These are phyloP conservation scores for Drosophila elegans DNA, from an alignment of 1,140 invertebrate genomes.

Conservation along the genomic window DNA sequence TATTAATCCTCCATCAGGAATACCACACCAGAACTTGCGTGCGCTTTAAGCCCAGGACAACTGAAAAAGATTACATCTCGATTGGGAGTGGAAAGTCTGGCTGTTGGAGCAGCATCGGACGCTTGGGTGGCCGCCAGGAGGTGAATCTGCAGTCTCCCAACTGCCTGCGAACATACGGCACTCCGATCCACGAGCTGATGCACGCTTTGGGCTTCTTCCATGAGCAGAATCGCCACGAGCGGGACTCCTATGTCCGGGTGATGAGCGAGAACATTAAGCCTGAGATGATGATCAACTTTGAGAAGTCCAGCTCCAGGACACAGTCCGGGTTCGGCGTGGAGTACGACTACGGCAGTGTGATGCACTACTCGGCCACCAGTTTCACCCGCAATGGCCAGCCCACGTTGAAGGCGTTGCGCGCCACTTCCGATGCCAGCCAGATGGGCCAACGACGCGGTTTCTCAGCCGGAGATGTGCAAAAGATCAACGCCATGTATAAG, in stretches of 20 bases:
- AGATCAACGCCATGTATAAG: slow-evolving; percentile 91
- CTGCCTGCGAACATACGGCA: slow-evolving; percentile 90
- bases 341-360: slow-evolving; percentile 92
- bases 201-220: slow-evolving; percentile 94
- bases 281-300: slow-evolving; percentile 89
- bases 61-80: slow-evolving; percentile 89
- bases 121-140: slow-evolving; percentile 86
- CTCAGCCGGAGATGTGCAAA: slow-evolving; percentile 89
- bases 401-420: slow-evolving; percentile 87
- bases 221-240: slow-evolving; percentile 92
- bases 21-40: slow-evolving; percentile 91
- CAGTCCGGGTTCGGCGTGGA: slow-evolving; percentile 87
- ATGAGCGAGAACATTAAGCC: slow-evolving; percentile 90
- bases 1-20: slow-evolving; percentile 65
- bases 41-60: slow-evolving; percentile 87
- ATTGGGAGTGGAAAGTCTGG: slow-evolving; percentile 89
- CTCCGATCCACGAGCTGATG: slow-evolving; percentile 93
- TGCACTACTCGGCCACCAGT: slow-evolving; percentile 91
- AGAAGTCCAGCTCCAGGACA: slow-evolving; percentile 87
- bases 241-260: slow-evolving; percentile 91
- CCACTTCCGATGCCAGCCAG: slow-evolving; percentile 58
- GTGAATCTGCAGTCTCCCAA: slow-evolving; percentile 86
- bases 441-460: slow-evolving; percentile 90
- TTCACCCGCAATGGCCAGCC: slow-evolving; percentile 90
- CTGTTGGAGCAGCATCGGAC: slow-evolving; percentile 92